Evolutionary conservation across 2,797 vertebrate species (phyloP).

Genomic region (Danio kyathit): DNA sequence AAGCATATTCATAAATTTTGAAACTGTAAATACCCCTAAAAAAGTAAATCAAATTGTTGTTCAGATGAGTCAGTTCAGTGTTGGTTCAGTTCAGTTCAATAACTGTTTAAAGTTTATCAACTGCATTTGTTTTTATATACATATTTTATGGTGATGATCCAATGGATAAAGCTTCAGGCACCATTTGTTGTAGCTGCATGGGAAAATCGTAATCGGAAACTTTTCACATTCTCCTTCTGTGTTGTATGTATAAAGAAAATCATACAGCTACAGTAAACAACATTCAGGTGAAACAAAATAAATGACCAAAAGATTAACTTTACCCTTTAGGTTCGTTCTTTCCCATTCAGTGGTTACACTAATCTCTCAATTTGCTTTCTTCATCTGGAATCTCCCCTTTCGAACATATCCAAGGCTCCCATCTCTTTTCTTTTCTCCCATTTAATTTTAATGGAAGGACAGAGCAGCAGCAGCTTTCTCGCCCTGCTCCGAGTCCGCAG

Average conservation of each 20-base stretch:
- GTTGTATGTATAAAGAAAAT: not conserved
- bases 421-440: constrained; percentile 49
- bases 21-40: too few relatives aligned
- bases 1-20: too few relatives aligned
- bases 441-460: constrained; percentile 69
- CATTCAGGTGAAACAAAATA: not conserved
- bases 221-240: not conserved
- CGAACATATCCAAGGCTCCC: constrained; percentile 11
- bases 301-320: not conserved
- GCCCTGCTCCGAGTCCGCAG: constrained; percentile 38
- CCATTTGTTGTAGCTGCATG: not conserved
- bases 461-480: constrained; percentile 55
- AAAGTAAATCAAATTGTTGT: too few relatives aligned
- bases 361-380: constrained; percentile 39
- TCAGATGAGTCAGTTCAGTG: too few relatives aligned
- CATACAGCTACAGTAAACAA: not conserved
- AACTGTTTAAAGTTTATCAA: too few relatives aligned
- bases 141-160: not conserved
- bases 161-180: not conserved
- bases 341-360: not conserved
- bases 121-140: too few relatives aligned
- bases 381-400: constrained; percentile 35
- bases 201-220: not conserved
- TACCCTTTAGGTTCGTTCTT: not conserved
- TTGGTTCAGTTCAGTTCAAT: too few relatives aligned